Evolutionary conservation across 2,797 vertebrate species (phyloP), one percentile per base, ranked within the genome.

Genomic region (Rousettus madagascariensis): DNA sequence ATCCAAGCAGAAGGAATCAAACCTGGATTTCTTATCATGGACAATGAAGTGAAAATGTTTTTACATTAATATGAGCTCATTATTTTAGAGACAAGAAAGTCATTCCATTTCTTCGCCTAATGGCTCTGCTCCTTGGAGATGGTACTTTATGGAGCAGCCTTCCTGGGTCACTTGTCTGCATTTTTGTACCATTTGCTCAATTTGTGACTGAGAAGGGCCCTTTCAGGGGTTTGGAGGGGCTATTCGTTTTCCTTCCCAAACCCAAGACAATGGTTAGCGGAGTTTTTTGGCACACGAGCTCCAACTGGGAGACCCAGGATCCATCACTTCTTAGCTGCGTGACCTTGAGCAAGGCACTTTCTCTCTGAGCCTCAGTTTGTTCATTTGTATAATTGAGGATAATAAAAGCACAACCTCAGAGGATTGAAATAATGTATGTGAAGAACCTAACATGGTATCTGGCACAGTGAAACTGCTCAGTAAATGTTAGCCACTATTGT

Each of bases 21-120:
- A n/a, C 61, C 26, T 57, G 30, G 75, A 80, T 87, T 91, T 96
- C 77, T 90, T 95, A 78, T 84, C 75, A 36, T 46, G 49, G 59
- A 96, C 91, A 97, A 95, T 75, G 77, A 95, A 90, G 87, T 93
- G 86, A 96, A 95, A 97, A 90, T 85, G 75, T 91, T 90, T 95
- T 93, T 36, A 90, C 96, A 97, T 97, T 86, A 96, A 87, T 91
- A 85, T 2, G 51, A 77, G n/a, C 80, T 69, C 63, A 91, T 95
- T 79, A 86, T 96, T 90, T 91, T 75, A 96, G 80, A 94, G 94
- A 91, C 57, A 68, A 43, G 61, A 96, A 93, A 94, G 89, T 51
- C 22, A 83, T 90, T 89, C 61, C 53, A 43, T 95, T 97, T 96
- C 87, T 74, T 91, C 84, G 85, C 69, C 55, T 93, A 96, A 95